Percentiles rank a stretch among this genome's conserved stretches.
Evolutionary conservation across 2,797 vertebrate genomes (phyloP).

Genomic region (Rhynchonycteris naso): DNA sequence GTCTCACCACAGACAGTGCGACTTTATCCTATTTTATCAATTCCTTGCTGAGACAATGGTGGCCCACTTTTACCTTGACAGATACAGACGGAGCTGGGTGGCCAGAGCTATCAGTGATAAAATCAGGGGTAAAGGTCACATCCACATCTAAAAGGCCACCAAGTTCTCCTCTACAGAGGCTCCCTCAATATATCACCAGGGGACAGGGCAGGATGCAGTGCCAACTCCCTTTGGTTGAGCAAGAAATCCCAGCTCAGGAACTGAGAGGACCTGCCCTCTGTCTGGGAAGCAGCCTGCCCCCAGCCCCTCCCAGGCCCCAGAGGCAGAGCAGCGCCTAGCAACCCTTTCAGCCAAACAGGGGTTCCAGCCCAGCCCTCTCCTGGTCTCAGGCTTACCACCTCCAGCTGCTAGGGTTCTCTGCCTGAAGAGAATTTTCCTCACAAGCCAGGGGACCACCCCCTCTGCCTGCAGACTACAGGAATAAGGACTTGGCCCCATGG

Average conservation of each 20-base stretch:
- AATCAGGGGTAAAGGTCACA: neutral
- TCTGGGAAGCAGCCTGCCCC: neutral
- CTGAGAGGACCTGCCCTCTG: neutral
- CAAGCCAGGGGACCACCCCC: neutral
- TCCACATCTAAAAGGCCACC: neutral
- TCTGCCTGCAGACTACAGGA: neutral
- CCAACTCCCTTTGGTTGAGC: conserved; percentile 4
- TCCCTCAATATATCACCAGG: neutral
- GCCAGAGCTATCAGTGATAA: neutral
- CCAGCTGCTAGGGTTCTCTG: neutral
- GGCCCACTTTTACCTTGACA: neutral
- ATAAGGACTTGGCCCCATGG: neutral
- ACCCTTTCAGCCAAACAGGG: neutral
- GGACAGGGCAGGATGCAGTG: neutral
- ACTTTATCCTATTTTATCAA: neutral
- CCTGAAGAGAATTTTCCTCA: neutral
- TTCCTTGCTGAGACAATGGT: neutral
- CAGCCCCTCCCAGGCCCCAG: neutral
- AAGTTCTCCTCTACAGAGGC: neutral
- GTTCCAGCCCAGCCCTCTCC: neutral
- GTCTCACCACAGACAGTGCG: neutral
- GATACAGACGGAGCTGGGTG: too few relatives aligned
- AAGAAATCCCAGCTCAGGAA: conserved; percentile 34
- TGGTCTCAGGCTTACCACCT: neutral
- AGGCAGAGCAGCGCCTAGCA: conserved; percentile 19